Conservation (phyloP, 92 coral and sea anemone species). For the Palythoa caribaeorum region DNA sequence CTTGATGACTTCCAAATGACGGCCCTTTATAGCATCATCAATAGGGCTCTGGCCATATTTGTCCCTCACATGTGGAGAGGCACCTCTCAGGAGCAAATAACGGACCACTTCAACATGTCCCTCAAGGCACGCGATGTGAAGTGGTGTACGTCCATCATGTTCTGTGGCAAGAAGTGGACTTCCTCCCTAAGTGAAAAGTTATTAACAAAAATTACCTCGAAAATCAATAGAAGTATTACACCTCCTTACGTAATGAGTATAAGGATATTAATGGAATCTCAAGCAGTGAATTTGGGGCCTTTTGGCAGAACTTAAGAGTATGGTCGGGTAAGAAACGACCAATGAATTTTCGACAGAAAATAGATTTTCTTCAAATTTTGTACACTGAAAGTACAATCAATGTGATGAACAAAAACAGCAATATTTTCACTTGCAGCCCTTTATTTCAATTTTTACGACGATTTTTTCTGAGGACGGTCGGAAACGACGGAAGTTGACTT, state of each 20-base stretch:
- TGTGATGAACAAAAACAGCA: no score
- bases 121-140: constrained; percentile 92
- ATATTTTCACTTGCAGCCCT: no score
- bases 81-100: constrained; percentile 80
- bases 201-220: not conserved
- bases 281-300: no score
- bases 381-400: no score
- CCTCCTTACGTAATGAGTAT: not conserved
- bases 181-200: constrained; percentile 61
- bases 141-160: constrained; percentile 97
- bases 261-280: not conserved
- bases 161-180: constrained; percentile 77
- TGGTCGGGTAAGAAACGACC: no score
- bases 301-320: no score
- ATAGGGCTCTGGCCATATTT: constrained; percentile 92
- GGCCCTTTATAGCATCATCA: constrained; percentile 77
- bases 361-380: no score
- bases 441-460: no score
- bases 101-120: constrained; percentile 86
- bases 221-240: not conserved
- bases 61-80: constrained; percentile 93
- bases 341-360: no score
- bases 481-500: no score
- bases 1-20: constrained; percentile 55
- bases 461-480: no score